Evolutionary conservation across 2,113 vertebrate genomes (phyloP).

Genomic region (Piprites chloris): DNA sequence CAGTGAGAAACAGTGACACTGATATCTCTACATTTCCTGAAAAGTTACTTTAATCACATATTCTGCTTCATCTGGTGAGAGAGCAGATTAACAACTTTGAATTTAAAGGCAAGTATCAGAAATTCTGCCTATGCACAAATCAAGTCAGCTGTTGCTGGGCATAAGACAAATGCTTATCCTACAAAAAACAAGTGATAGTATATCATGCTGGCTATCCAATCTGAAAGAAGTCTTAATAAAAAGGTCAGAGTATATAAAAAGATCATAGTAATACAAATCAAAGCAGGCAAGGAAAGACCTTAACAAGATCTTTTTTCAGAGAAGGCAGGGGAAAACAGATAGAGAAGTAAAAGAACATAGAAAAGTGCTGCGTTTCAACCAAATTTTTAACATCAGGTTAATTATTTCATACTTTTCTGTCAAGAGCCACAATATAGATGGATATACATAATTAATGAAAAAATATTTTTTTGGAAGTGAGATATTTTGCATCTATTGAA

Average conservation of each 20-base stretch:
- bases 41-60: background rate
- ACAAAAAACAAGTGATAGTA: background rate
- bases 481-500: background rate
- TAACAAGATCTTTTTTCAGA: background rate
- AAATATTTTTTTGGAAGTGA: background rate
- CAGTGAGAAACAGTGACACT: accelerated
- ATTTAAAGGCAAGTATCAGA: background rate
- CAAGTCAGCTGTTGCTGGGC: background rate
- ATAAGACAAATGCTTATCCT: background rate
- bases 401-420: background rate
- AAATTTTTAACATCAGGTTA: background rate
- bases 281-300: background rate
- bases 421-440: background rate
- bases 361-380: background rate
- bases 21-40: background rate
- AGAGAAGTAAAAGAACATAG: background rate
- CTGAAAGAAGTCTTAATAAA: background rate
- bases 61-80: background rate
- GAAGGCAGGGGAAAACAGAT: background rate
- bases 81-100: background rate
- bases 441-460: background rate
- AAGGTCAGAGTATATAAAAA: constrained; percentile 21
- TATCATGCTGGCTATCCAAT: background rate
- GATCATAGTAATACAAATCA: background rate
- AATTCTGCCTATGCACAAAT: background rate